Conservation (phyloP, 2,797 vertebrate genomes). For the Periophthalmus magnuspinnatus region DNA sequence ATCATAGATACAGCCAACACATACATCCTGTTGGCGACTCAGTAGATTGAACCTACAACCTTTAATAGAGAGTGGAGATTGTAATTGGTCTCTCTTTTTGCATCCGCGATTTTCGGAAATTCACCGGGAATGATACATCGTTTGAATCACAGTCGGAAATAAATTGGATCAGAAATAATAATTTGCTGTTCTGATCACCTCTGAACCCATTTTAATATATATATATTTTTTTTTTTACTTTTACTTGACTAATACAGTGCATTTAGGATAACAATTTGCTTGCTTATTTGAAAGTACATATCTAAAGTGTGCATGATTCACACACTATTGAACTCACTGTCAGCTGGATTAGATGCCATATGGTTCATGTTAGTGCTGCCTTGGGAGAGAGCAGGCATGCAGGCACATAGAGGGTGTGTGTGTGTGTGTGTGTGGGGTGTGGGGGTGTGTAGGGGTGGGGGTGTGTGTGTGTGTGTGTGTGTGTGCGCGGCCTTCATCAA, state of each 20-base stretch:
- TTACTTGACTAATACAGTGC: slow-evolving; percentile 15
- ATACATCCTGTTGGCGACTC: background rate
- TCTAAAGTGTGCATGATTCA: slow-evolving; percentile 26
- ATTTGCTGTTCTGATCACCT: slow-evolving; percentile 42
- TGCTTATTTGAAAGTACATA: slow-evolving; percentile 3
- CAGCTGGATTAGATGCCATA: slow-evolving; percentile 18
- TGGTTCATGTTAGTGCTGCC: slow-evolving; percentile 20
- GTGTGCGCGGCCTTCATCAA: slow-evolving; percentile 26
- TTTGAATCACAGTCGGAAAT: slow-evolving; percentile 53
- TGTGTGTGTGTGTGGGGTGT: slow-evolving; percentile 19
- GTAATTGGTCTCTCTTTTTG: background rate
- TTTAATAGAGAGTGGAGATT: background rate
- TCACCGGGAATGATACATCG: slow-evolving; percentile 36
- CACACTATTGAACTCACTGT: slow-evolving; percentile 26
- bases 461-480: slow-evolving; percentile 5
- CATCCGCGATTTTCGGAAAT: slow-evolving; percentile 38
- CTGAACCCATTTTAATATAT: too few relatives aligned
- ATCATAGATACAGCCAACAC: background rate
- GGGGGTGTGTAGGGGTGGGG: too few relatives aligned
- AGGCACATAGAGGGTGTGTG: background rate
- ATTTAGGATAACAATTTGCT: background rate
- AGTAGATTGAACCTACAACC: background rate
- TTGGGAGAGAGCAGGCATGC: slow-evolving; percentile 20
- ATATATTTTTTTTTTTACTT: too few relatives aligned
- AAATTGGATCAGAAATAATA: slow-evolving; percentile 51